Percentiles rank a stretch among this genome's conserved stretches.
phyloP scores from a whole-genome alignment of 2,797 vertebrate genomes.

The Podarcis siculus region DNA sequence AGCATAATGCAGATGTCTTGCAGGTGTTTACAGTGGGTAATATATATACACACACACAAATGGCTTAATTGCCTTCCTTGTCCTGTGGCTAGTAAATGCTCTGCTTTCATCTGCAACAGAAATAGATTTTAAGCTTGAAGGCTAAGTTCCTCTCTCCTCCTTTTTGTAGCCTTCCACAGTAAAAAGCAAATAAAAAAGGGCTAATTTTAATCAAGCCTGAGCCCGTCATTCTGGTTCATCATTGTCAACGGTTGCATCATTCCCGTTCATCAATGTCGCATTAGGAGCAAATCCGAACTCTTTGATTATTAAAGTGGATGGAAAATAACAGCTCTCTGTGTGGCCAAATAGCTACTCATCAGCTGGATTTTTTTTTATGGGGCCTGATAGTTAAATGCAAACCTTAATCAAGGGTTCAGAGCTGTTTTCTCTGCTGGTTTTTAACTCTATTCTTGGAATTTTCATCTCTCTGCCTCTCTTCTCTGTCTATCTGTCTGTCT shows the following conservation, averaged over 20 bases:
- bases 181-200: slow-evolving; percentile 49
- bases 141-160: slow-evolving; percentile 38
- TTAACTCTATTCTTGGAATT: slow-evolving; percentile 53
- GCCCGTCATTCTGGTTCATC: slow-evolving; percentile 86
- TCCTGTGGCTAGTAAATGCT: slow-evolving; percentile 54
- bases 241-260: slow-evolving; percentile 87
- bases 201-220: slow-evolving; percentile 91
- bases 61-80: slow-evolving; percentile 32
- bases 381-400: slow-evolving; percentile 70
- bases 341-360: slow-evolving; percentile 83
- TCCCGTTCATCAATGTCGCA: slow-evolving; percentile 84
- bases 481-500: not conserved
- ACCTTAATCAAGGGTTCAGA: slow-evolving; percentile 75
- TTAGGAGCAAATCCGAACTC: slow-evolving; percentile 87
- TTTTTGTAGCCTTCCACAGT: slow-evolving; percentile 52
- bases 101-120: slow-evolving; percentile 47
- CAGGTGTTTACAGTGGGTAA: slow-evolving; percentile 1
- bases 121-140: slow-evolving; percentile 7
- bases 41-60: not conserved
- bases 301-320: slow-evolving; percentile 91
- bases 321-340: slow-evolving; percentile 82
- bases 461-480: slow-evolving; percentile 4
- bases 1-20: not conserved
- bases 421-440: slow-evolving; percentile 63
- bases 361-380: slow-evolving; percentile 73